Conservation (phyloP, 2,888 invertebrate species). For the Brachypalpus laphriformis region DNA sequence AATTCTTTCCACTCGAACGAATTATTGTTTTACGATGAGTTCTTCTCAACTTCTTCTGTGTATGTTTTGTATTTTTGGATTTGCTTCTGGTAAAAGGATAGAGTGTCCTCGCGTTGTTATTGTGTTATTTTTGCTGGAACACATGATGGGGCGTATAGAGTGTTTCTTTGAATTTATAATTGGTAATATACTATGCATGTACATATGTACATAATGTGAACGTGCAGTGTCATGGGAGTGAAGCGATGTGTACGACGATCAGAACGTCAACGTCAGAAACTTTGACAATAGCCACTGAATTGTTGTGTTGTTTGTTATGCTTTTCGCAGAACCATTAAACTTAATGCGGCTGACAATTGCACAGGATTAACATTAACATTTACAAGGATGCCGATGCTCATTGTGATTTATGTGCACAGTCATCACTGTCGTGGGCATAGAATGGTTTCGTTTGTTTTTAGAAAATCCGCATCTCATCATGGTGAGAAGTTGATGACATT, state of each 20-base stretch:
- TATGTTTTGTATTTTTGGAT: constrained; percentile 2
- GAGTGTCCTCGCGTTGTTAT: constrained; percentile 15
- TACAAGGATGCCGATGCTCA: constrained; percentile 12
- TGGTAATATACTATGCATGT: not conserved
- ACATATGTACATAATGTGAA: no score
- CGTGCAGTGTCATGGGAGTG: not conserved
- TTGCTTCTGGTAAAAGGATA: constrained; percentile 11
- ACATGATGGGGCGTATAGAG: constrained; percentile 18
- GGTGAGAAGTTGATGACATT: constrained; percentile 13
- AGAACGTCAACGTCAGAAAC: not conserved
- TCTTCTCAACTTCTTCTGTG: constrained; percentile 14
- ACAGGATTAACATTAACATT: constrained; percentile 27
- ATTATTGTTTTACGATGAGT: constrained; percentile 53
- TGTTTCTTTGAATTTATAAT: constrained; percentile 38
- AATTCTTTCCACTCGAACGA: constrained; percentile 28
- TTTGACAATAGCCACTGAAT: constrained; percentile 36
- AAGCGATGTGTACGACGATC: not conserved
- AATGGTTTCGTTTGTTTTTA: constrained; percentile 11
- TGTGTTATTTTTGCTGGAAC: not conserved
- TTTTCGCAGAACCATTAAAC: constrained; percentile 39
- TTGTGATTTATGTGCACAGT: constrained; percentile 33
- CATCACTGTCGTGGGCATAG: constrained; percentile 4
- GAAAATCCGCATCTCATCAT: not conserved
- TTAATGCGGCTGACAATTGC: constrained; percentile 35
- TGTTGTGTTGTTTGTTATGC: constrained; percentile 5